Percentiles rank a stretch among this genome's conserved stretches.
Conservation (phyloP, 2,113 vertebrate genomes). For the Petaurus breviceps region DNA sequence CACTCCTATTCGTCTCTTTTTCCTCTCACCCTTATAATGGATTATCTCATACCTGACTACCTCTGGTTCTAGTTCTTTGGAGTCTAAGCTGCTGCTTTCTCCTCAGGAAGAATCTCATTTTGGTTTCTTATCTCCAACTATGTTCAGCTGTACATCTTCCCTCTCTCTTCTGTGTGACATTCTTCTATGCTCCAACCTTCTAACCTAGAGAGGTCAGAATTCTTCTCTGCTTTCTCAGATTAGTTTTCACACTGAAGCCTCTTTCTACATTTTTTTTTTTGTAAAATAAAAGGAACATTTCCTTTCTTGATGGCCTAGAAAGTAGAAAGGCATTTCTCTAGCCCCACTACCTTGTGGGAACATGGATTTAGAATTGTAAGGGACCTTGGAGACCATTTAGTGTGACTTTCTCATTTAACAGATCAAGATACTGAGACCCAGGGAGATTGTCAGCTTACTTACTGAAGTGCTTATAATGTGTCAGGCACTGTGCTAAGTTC, state of each 20-base stretch:
- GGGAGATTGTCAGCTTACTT: too few relatives aligned
- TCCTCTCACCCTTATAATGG: not conserved
- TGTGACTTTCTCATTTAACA: not conserved
- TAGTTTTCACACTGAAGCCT: not conserved
- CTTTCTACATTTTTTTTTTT: not conserved
- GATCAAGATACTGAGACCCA: not conserved
- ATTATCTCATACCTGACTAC: not conserved
- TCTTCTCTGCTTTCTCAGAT: not conserved
- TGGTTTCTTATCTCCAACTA: not conserved
- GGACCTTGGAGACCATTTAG: not conserved
- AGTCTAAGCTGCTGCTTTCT: not conserved
- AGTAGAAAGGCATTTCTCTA: not conserved
- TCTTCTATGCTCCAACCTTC: not conserved
- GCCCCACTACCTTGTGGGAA: not conserved
- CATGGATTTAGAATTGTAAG: not conserved
- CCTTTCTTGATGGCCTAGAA: not conserved
- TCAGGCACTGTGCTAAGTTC: too few relatives aligned
- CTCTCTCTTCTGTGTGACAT: not conserved
- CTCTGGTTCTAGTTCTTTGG: not conserved
- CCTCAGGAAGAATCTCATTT: not conserved
- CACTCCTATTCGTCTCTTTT: not conserved
- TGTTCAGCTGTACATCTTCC: not conserved
- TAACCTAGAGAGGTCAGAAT: not conserved
- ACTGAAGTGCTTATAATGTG: too few relatives aligned
- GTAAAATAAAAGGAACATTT: not conserved